Evolutionary conservation across 2,888 invertebrate species (phyloP).

Genomic region (Chaetogeoica ovagalla): DNA sequence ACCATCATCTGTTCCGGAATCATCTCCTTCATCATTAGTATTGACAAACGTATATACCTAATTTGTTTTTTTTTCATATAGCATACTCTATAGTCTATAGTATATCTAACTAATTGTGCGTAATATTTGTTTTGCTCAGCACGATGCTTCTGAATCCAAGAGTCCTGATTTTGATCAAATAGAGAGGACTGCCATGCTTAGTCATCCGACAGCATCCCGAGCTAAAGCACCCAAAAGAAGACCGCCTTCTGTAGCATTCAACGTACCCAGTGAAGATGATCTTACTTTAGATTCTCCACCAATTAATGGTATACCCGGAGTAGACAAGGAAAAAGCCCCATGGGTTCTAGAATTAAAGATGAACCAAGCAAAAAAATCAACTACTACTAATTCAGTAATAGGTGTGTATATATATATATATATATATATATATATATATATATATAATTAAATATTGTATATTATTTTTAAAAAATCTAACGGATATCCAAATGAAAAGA

Average conservation of each 20-base stretch:
- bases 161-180: conserved; percentile 53
- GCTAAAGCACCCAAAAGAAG: conserved; percentile 70
- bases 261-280: conserved; percentile 32
- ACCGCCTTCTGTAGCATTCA: conserved; percentile 64
- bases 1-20: conserved; percentile 16
- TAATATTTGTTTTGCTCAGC: neutral
- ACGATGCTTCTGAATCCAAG: conserved; percentile 27
- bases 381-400: conserved; percentile 55
- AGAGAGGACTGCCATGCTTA: conserved; percentile 57
- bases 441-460: too few species aligned
- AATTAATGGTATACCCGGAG: conserved; percentile 33
- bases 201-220: conserved; percentile 63
- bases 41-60: conserved; percentile 36
- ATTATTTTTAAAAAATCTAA: too few species aligned
- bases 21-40: conserved; percentile 38
- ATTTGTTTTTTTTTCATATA: too few species aligned
- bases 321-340: conserved; percentile 62
- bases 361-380: conserved; percentile 71
- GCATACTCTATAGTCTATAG: too few species aligned
- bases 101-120: neutral
- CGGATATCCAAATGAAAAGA: too few species aligned
- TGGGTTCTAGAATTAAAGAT: conserved; percentile 82
- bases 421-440: neutral
- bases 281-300: conserved; percentile 17
- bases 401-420: conserved; percentile 6